Base-by-base conservation (phyloP, 2,888 invertebrate genomes). In the Dicycla oo region DNA sequence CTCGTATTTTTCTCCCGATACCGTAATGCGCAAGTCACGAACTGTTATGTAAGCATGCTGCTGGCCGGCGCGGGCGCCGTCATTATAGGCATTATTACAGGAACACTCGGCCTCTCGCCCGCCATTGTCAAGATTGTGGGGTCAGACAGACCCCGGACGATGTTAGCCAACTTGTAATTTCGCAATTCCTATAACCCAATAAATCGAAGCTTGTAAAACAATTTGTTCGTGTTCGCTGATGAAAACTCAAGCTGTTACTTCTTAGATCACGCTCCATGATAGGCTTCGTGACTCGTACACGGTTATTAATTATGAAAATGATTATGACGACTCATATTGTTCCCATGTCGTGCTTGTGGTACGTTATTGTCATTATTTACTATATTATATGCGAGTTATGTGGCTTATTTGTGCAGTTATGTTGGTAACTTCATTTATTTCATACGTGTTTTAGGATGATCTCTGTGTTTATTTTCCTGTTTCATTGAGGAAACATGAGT, bases 101-200 rank as follows among this genome's bases (percentile, higher is more conserved):
- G 93, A 94, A 93, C 93, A 93, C 93, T 91, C 91, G 87, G 87
- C 88, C 92, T 90, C 89, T 89, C 89, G 90, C 88, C 88, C 89
- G 93, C 94, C 95, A 95, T 95, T 95, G 96, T 95, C 95, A 95
- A 96, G 95, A 95, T 96, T 95, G 95, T 93, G 94, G 95, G 95
- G 95, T 95, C 95, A 95, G 94, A 85, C 83, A 87, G 91, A 91
- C 91, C 92, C 89, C 58, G 75, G 69, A 81, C 86, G 88, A 90
- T 88, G 92, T 91, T 92, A 90, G 90, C 91, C 89, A 93, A 91
- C 93, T 92, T 91, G 93, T 94, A 95, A 95, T 95, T 95, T 95
- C 90, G 93, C 94, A 91, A 92, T 93, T 92, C 93, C 92, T 93
- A 93, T 94, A 93, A 93, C 92, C 93, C 93, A 91, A 94, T 94